These are phyloP conservation scores for Philereme vetulata DNA, from an alignment of 2,888 invertebrate species.

Conservation along the genomic window DNA sequence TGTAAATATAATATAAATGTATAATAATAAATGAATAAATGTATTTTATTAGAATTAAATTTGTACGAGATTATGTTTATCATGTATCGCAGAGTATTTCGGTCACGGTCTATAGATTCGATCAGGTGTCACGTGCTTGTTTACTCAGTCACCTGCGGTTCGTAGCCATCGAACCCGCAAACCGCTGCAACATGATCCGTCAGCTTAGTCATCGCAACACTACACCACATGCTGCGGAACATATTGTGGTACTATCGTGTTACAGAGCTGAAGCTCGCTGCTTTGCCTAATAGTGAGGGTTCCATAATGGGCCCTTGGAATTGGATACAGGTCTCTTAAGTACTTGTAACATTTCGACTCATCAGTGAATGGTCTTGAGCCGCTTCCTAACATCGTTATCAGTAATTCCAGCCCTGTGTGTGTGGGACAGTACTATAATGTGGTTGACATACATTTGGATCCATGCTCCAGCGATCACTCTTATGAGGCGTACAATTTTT, in stretches of 20 bases:
- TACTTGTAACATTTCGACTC: no score
- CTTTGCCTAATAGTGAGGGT: not conserved
- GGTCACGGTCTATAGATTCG: slow-evolving; percentile 18
- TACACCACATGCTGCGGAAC: slow-evolving; percentile 3
- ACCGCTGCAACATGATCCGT: slow-evolving; percentile 16
- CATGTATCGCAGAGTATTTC: slow-evolving; percentile 9
- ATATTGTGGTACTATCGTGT: slow-evolving; percentile 2
- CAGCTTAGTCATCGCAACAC: not conserved
- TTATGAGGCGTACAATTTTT: no score
- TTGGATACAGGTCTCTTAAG: no score
- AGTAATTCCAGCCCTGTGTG: no score
- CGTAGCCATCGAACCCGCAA: slow-evolving; percentile 9
- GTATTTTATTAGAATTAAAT: slow-evolving; percentile 9
- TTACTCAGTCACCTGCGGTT: not conserved
- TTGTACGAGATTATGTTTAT: slow-evolving; percentile 8
- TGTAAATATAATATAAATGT: no score
- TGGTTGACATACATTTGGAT: no score
- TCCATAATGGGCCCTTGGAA: not conserved
- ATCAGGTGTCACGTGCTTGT: slow-evolving; percentile 9
- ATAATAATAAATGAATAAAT: no score
- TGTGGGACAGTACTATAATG: no score
- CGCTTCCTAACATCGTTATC: no score
- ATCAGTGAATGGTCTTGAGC: no score
- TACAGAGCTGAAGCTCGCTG: not conserved
- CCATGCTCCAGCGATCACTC: no score